A percentile compares a stretch with the other conserved stretches of the same genome.
These are phyloP conservation scores for Lepidurus couesii DNA, from an alignment of 1,140 invertebrate genomes.

Conservation along the genomic window DNA sequence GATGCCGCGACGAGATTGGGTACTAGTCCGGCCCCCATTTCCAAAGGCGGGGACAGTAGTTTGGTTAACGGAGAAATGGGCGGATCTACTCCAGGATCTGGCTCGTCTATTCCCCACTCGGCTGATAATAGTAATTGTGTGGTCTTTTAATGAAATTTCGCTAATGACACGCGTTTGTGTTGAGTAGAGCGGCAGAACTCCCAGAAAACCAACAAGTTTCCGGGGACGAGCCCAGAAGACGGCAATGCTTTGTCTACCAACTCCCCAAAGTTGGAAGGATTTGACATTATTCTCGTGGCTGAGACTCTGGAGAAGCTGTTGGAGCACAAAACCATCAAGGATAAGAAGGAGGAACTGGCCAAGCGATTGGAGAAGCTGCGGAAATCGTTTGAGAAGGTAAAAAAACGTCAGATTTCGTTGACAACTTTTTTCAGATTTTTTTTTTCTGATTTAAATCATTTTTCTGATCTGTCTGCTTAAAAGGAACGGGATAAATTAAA, in stretches of 20 bases:
- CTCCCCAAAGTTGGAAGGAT: slow-evolving; percentile 38
- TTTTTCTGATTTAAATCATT: neutral
- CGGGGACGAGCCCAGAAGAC: neutral
- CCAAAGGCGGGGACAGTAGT: slow-evolving; percentile 35
- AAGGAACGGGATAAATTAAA: slow-evolving; percentile 39
- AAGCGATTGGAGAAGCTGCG: slow-evolving; percentile 76
- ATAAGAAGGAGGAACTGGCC: slow-evolving; percentile 74
- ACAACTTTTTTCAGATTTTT: slow-evolving; percentile 48
- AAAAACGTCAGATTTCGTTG: slow-evolving; percentile 33
- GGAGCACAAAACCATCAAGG: slow-evolving; percentile 70
- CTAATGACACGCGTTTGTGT: neutral
- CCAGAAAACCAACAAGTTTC: slow-evolving; percentile 22
- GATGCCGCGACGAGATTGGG: neutral
- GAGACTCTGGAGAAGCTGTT: slow-evolving; percentile 74
- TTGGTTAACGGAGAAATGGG: slow-evolving; percentile 23
- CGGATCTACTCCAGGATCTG: neutral
- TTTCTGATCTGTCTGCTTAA: neutral
- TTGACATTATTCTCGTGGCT: slow-evolving; percentile 57
- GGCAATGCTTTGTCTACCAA: slow-evolving; percentile 34
- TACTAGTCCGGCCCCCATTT: neutral
- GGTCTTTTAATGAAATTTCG: neutral
- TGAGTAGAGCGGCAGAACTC: slow-evolving; percentile 26
- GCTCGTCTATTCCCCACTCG: slow-evolving; percentile 22
- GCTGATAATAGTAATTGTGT: slow-evolving; percentile 22
- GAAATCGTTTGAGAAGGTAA: slow-evolving; percentile 78